Base-by-base conservation (phyloP, 2,797 vertebrate species). In the Manis pentadactyla region DNA sequence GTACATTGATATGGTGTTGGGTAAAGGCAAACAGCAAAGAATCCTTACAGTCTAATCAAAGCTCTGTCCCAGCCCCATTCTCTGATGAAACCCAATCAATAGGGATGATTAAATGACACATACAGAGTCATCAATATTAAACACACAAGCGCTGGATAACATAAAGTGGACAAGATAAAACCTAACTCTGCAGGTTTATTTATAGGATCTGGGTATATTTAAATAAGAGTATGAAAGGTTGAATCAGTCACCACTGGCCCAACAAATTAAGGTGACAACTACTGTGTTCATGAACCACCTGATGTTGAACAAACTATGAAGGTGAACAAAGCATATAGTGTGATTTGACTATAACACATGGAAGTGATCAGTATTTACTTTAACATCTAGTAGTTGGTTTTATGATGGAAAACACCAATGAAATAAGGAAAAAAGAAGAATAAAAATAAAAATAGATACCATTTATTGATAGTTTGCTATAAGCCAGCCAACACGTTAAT, bases 91-190 rank as follows among this genome's bases (percentile, higher is more conserved):
- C 98, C 98, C 96, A 99, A 99, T 99, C 99, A 99, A 99, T 99
- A 99, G 89, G 85, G 98, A 99, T 98, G 99, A 99, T 99, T 99
- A 99, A 99, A 99, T 99, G 99, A 99, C 99, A 99, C 99, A 99
- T 99, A 99, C 98, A 98, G 98, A 97, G 98, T 98, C 99, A 99
- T 99, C 99, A 99, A 99, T 99, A 99, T 99, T 99, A 99, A 99
- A 99, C 98, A 98, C 98, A 99, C 98, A 98, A 98, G 97, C 98
- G 21, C 87, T 95, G 84, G 89, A 53, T 82, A 91, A 90, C 93
- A 91, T 57, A 93, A 91, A 97, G 93, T 95, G 39, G 94, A 92
- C 91, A 93, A 98, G 98, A 98, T 98, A 98, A 98, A 98, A 98
- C 96, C 97, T 98, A 97, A 98, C 97, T 97, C 96, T 64, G 25